Evolutionary conservation across 2,797 vertebrate species (phyloP).

Genomic region (Eptatretus atami): DNA sequence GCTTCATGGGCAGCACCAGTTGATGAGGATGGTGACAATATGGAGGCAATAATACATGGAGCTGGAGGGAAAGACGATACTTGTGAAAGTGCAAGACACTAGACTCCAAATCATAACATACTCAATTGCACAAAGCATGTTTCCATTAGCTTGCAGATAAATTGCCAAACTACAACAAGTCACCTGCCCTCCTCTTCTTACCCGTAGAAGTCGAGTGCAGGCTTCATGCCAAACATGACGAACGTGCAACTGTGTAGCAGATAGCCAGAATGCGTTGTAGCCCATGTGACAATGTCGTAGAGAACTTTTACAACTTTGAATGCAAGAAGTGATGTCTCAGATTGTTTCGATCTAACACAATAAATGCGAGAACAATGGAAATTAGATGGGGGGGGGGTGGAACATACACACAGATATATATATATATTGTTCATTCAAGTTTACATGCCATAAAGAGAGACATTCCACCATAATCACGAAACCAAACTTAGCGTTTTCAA

Average conservation of each 20-base stretch:
- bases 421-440: too few relatives aligned
- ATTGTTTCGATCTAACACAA: constrained; percentile 48
- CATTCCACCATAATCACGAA: too few relatives aligned
- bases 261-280: constrained; percentile 53
- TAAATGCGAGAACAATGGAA: too few relatives aligned
- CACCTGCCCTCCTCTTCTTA: constrained; percentile 20
- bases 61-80: constrained; percentile 15
- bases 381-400: too few relatives aligned
- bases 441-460: too few relatives aligned
- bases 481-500: too few relatives aligned
- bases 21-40: constrained; percentile 32
- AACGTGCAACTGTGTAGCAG: constrained; percentile 82
- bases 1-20: constrained; percentile 38
- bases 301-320: constrained; percentile 30
- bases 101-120: too few relatives aligned
- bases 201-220: constrained; percentile 69
- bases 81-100: too few relatives aligned
- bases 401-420: too few relatives aligned
- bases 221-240: constrained; percentile 50
- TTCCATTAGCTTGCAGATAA: constrained; percentile 20
- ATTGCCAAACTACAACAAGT: constrained; percentile 23
- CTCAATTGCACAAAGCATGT: not conserved
- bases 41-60: constrained; percentile 77
- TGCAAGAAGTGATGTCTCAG: constrained; percentile 42
- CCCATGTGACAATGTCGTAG: constrained; percentile 67